Evolutionary conservation across 2,797 vertebrate species (phyloP).

Genomic region (Chiroxiphia lanceolata): DNA sequence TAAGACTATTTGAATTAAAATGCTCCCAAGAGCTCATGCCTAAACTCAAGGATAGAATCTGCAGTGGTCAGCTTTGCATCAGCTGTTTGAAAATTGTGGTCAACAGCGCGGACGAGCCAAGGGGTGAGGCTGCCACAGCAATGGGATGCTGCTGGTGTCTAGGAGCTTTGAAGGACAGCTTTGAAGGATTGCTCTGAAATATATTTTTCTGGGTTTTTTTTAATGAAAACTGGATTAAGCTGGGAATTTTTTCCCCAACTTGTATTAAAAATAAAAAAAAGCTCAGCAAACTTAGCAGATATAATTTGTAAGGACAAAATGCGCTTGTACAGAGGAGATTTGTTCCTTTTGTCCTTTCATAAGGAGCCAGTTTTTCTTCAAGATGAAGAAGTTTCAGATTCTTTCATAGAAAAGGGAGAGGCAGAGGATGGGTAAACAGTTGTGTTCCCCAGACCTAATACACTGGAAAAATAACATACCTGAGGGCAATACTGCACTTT

Average conservation of each 20-base stretch:
- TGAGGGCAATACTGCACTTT: neutral
- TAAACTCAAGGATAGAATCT: neutral
- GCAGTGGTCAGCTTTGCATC: neutral
- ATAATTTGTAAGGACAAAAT: neutral
- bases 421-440: neutral
- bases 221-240: neutral
- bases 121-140: neutral
- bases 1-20: conserved; percentile 25
- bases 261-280: neutral
- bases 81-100: neutral
- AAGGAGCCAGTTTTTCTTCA: neutral
- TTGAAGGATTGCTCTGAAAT: neutral
- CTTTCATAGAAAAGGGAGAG: neutral
- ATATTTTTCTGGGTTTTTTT: neutral
- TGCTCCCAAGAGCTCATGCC: neutral
- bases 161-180: neutral
- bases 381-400: neutral
- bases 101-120: neutral
- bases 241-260: neutral
- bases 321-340: neutral
- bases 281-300: neutral
- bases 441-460: neutral
- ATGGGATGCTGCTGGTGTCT: neutral
- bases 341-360: neutral
- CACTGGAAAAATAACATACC: neutral